A percentile compares a stretch with the other conserved stretches of the same genome.
Conservation (phyloP, 2,888 invertebrate genomes). For the Linnaemya tessellans region DNA sequence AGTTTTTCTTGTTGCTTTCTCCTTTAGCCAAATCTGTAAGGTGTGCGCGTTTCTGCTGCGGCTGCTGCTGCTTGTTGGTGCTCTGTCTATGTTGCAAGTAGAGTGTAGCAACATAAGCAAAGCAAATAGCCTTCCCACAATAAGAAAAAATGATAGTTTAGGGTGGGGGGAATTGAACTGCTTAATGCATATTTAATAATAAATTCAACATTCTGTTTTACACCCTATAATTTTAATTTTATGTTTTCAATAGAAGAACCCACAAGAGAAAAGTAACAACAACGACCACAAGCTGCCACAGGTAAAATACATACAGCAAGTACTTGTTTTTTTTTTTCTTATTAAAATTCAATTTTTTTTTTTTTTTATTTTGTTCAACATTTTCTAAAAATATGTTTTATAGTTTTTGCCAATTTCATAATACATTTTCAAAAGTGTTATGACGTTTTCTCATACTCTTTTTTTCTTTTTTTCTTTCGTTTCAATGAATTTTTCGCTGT, state of each 20-base stretch:
- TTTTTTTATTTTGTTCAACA: not conserved
- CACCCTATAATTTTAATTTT: constrained; percentile 55
- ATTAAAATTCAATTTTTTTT: too few relatives aligned
- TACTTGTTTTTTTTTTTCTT: too few relatives aligned
- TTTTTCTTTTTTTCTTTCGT: not conserved
- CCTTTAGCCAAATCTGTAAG: constrained; percentile 30
- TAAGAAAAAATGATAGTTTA: not conserved
- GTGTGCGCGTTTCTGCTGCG: constrained; percentile 48
- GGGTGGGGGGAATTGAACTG: constrained; percentile 39
- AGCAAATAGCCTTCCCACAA: not conserved
- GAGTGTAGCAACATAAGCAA: constrained; percentile 24
- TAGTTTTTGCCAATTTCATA: constrained; percentile 57
- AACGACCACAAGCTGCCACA: not conserved
- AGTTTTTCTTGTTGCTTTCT: not conserved
- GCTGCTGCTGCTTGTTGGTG: constrained; percentile 23
- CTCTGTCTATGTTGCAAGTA: constrained; percentile 41
- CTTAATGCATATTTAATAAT: constrained; percentile 60
- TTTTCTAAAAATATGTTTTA: constrained; percentile 52
- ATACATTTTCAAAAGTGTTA: constrained; percentile 27
- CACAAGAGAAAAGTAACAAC: not conserved
- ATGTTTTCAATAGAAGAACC: constrained; percentile 21
- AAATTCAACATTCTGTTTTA: constrained; percentile 64
- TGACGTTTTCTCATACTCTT: constrained; percentile 46
- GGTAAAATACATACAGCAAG: not conserved
- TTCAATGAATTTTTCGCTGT: not conserved